Base-by-base conservation (phyloP, 2,888 invertebrate species). In the Copidosoma aretas region DNA sequence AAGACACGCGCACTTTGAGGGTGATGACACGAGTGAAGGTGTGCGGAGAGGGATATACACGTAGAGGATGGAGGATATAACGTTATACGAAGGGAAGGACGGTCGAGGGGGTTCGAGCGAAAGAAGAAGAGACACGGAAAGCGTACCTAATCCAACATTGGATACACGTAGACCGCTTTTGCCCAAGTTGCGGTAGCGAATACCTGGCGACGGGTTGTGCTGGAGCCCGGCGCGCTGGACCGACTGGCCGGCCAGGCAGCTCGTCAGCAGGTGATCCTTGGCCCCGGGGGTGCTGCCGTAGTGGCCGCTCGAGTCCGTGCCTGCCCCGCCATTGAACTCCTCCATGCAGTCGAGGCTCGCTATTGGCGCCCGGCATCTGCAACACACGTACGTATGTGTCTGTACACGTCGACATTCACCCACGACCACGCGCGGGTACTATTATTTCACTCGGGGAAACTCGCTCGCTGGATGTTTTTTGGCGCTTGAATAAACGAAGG, bases 121-220 rank as follows among this genome's bases (percentile, higher is more conserved):
- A 54, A 57, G 62, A 25, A 19, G 46, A 49, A 60, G n/a, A 56
- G 43, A 57, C 68, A 71, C 65, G 56, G 56, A 66, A 64, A 66
- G 66, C 87, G 84, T 85, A 90, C 91, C 91, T 78, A 97, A 88
- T 74, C 95, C 97, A 75, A 97, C 92, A 85, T 95, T 96, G 77
- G 97, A 97, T 72, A 97, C 95, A 74, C 97, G 88, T 73, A 97
- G 89, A 62, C 97, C 97, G 80, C 95, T 96, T 86, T 97, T 97
- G 77, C 97, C 97, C 76, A 97, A 88, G 86, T 97, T 97, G 84
- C 95, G 92, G 87, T 94, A 94, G 63, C 94, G 90, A 77, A 95
- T 87, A 57, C 94, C 93, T 60, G 94, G 94, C 76, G 94, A 88
- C 61, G 88, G 88, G 71, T 89, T 87, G 84, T 74, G 87, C 85